Conservation (phyloP, 2,888 invertebrate species). For the Idaea biselata region DNA sequence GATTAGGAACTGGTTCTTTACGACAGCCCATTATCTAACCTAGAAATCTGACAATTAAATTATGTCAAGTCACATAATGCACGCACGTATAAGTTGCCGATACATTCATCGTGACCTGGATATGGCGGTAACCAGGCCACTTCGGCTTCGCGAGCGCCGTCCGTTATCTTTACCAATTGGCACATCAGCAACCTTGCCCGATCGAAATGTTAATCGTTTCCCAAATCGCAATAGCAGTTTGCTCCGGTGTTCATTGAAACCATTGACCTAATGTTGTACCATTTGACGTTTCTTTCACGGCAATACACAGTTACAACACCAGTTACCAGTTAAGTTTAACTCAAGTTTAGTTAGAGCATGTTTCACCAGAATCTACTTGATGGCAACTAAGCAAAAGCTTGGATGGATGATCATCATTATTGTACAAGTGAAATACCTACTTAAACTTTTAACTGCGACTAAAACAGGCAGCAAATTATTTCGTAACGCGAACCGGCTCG, state of each 20-base stretch:
- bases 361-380: background rate
- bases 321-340: background rate
- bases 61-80: slow-evolving; percentile 49
- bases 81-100: slow-evolving; percentile 36
- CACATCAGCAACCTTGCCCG: slow-evolving; percentile 26
- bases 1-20: slow-evolving; percentile 18
- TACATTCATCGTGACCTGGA: slow-evolving; percentile 54
- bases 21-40: slow-evolving; percentile 28
- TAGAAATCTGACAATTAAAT: slow-evolving; percentile 41
- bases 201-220: slow-evolving; percentile 11
- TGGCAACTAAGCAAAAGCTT: background rate
- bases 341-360: background rate
- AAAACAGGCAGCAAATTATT: slow-evolving; percentile 33
- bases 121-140: slow-evolving; percentile 49
- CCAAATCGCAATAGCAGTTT: slow-evolving; percentile 10
- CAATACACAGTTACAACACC: slow-evolving; percentile 4
- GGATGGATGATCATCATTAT: slow-evolving; percentile 4
- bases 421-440: slow-evolving; percentile 26
- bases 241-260: slow-evolving; percentile 7
- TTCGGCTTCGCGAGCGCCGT: slow-evolving; percentile 32
- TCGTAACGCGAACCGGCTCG: slow-evolving; percentile 27
- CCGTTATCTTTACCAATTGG: slow-evolving; percentile 47
- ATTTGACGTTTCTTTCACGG: background rate
- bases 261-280: background rate
- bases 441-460: slow-evolving; percentile 22